Conservation (phyloP, 2,888 invertebrate genomes). For the Silvanus unidentatus region DNA sequence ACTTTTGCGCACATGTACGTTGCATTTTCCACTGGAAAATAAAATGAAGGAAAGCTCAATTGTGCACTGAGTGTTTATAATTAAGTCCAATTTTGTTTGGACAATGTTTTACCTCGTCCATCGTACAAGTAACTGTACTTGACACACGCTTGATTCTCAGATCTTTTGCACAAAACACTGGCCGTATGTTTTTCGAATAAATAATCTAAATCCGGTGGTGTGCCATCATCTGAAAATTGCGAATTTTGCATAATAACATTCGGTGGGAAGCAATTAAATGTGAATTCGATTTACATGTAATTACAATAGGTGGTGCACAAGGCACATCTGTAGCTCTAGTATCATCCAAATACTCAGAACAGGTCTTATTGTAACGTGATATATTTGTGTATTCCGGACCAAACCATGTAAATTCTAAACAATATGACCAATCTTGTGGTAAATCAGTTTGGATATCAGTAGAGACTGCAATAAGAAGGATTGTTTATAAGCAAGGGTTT, state of each 20-base stretch:
- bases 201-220: slow-evolving; percentile 57
- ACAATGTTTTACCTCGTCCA: slow-evolving; percentile 49
- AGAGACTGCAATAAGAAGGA: background rate
- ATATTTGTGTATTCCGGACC: slow-evolving; percentile 58
- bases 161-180: slow-evolving; percentile 53
- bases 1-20: slow-evolving; percentile 66
- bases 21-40: slow-evolving; percentile 58
- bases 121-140: slow-evolving; percentile 59
- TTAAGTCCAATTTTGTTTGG: too few species aligned
- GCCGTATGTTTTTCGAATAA: slow-evolving; percentile 54
- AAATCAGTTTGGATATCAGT: slow-evolving; percentile 7
- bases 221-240: slow-evolving; percentile 54
- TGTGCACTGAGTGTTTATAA: background rate
- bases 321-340: slow-evolving; percentile 46
- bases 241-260: too few species aligned
- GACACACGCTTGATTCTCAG: slow-evolving; percentile 58
- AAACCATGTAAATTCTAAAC: slow-evolving; percentile 66
- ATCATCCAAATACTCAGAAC: slow-evolving; percentile 35
- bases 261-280: too few species aligned
- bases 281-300: slow-evolving; percentile 55
- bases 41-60: background rate
- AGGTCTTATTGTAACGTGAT: slow-evolving; percentile 48
- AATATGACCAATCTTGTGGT: slow-evolving; percentile 41
- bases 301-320: slow-evolving; percentile 59
- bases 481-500: too few species aligned